Evolutionary conservation across 1,140 invertebrate species (phyloP).

Genomic region (Zaprionus lachaisei): DNA sequence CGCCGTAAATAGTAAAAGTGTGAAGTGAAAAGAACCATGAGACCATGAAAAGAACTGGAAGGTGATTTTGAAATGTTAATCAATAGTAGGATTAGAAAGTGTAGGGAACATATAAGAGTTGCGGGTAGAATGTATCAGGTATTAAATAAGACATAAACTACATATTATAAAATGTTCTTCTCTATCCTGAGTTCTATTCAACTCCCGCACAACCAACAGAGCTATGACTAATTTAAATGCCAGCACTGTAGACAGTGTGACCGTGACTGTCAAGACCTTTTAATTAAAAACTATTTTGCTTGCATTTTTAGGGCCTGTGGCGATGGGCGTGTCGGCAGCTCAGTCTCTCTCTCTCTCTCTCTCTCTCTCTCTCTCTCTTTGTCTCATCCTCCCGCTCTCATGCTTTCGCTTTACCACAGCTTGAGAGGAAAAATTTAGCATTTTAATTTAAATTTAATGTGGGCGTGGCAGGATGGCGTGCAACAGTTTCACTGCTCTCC

Average conservation of each 20-base stretch:
- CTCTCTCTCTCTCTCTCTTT: neutral
- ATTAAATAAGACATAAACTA: neutral
- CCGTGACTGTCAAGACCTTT: constrained; percentile 66
- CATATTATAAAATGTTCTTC: neutral
- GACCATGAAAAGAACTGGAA: constrained; percentile 13
- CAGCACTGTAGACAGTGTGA: constrained; percentile 49
- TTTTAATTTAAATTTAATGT: constrained; percentile 80
- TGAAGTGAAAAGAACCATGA: neutral
- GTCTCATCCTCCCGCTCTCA: neutral
- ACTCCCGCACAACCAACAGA: neutral
- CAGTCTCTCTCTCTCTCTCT: neutral
- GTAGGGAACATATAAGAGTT: neutral
- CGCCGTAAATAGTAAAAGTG: constrained; percentile 29
- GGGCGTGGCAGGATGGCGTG: constrained; percentile 71
- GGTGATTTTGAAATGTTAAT: constrained; percentile 18
- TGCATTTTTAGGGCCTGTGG: constrained; percentile 71
- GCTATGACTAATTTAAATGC: constrained; percentile 42
- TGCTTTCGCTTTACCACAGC: constrained; percentile 48
- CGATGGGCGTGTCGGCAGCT: constrained; percentile 52
- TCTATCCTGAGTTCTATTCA: neutral
- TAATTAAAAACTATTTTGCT: constrained; percentile 83
- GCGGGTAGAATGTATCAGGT: neutral
- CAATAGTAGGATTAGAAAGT: neutral
- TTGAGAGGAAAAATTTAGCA: constrained; percentile 74
- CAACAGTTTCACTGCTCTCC: constrained; percentile 62